A percentile compares a stretch with the other conserved stretches of the same genome.
Evolutionary conservation across 2,797 vertebrate species (phyloP).

Genomic region (Tauraco hartlaubi): DNA sequence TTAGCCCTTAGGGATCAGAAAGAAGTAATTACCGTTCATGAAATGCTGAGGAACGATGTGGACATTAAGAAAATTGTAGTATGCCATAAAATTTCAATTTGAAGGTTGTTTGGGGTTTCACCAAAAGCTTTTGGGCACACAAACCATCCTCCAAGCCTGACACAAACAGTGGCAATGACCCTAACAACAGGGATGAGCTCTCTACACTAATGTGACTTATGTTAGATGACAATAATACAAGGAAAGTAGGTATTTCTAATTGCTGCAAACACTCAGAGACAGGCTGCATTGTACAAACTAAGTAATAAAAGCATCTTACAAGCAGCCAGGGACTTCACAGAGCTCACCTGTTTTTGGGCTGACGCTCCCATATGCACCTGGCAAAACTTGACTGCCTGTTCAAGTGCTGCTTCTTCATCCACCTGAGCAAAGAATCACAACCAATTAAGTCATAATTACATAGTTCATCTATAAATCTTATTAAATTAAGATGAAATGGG

Average conservation of each 20-base stretch:
- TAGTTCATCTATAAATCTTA: neutral
- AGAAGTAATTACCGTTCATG: neutral
- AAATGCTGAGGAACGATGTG: neutral
- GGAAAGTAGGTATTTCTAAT: neutral
- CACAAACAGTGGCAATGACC: neutral
- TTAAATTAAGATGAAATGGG: neutral
- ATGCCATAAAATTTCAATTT: neutral
- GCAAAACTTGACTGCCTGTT: slow-evolving; percentile 98
- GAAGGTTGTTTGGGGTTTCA: neutral
- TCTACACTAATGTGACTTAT: neutral
- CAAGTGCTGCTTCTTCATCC: slow-evolving; percentile 95
- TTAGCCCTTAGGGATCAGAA: neutral
- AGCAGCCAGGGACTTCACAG: neutral
- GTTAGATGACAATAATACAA: neutral
- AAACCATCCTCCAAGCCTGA: neutral
- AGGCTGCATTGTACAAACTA: neutral
- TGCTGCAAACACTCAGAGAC: neutral
- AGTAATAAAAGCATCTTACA: neutral
- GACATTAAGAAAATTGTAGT: neutral
- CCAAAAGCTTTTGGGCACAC: neutral
- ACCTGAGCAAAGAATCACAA: slow-evolving; percentile 83
- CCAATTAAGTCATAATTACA: neutral
- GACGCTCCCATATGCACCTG: slow-evolving; percentile 94
- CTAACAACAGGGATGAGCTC: neutral
- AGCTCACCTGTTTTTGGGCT: slow-evolving; percentile 93